phyloP scores from a whole-genome alignment of 2,797 vertebrate species.

The Moxostoma hubbsi region DNA sequence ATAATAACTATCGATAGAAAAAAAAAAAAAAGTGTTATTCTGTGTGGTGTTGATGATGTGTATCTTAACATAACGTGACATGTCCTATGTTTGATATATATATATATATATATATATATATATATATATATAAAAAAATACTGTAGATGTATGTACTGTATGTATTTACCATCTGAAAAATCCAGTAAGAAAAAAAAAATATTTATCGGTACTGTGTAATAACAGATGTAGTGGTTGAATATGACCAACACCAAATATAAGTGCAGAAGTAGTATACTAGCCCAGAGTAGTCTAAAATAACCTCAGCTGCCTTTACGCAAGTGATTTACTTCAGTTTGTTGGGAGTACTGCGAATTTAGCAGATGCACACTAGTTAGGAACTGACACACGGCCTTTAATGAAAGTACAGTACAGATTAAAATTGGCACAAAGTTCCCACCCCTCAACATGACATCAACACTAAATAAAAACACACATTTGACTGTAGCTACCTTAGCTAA shows the following conservation, averaged over 20 bases:
- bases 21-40: slow-evolving; percentile 27
- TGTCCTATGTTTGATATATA: slow-evolving; percentile 42
- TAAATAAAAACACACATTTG: background rate
- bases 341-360: slow-evolving; percentile 24
- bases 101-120: slow-evolving; percentile 30
- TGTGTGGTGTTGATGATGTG: slow-evolving; percentile 52
- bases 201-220: slow-evolving; percentile 50
- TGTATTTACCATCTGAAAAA: slow-evolving; percentile 43
- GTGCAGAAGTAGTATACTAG: slow-evolving; percentile 25
- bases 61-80: slow-evolving; percentile 39
- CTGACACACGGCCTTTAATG: background rate
- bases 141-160: background rate
- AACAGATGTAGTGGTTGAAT: slow-evolving; percentile 29
- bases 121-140: too few species aligned
- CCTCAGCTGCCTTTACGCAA: slow-evolving; percentile 50
- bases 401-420: slow-evolving; percentile 7
- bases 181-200: slow-evolving; percentile 31
- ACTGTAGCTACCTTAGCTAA: background rate
- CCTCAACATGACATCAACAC: slow-evolving; percentile 3
- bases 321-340: slow-evolving; percentile 26
- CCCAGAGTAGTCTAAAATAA: slow-evolving; percentile 27
- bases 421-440: background rate
- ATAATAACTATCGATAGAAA: slow-evolving; percentile 32
- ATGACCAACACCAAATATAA: slow-evolving; percentile 34
- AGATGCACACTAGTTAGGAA: slow-evolving; percentile 20